A percentile compares a stretch with the other conserved stretches of the same genome.
Evolutionary conservation across 2,113 vertebrate species (phyloP).

Genomic region (Passer domesticus): DNA sequence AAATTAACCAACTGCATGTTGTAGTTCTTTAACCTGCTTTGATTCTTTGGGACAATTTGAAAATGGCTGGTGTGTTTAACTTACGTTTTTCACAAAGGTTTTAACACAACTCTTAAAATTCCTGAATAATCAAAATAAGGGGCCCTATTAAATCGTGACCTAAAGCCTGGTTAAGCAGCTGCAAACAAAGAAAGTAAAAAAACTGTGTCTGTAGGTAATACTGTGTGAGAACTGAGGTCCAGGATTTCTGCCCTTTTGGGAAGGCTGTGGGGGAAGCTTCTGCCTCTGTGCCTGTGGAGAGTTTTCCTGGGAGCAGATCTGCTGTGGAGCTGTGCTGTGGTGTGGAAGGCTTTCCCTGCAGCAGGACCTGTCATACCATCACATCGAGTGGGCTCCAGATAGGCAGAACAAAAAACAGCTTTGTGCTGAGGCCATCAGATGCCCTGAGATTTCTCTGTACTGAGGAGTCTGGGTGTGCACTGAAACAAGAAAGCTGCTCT

Average conservation of each 20-base stretch:
- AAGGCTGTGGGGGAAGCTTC: not conserved
- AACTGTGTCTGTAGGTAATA: not conserved
- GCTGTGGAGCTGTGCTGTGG: not conserved
- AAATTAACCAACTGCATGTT: not conserved
- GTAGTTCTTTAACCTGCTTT: not conserved
- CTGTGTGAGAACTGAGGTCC: fast-evolving
- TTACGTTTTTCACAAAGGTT: not conserved
- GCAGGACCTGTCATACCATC: not conserved
- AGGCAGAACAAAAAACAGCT: not conserved
- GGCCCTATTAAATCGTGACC: not conserved
- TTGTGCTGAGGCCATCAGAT: not conserved
- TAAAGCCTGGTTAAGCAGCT: not conserved
- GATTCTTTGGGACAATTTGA: not conserved
- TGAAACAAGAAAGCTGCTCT: not conserved
- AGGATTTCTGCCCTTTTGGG: not conserved
- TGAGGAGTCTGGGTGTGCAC: not conserved
- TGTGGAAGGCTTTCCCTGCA: not conserved
- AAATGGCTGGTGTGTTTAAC: not conserved
- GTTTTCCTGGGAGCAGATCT: not conserved
- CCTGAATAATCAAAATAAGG: not conserved
- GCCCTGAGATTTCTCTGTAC: not conserved
- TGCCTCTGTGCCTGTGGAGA: not conserved
- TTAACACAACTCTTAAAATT: not conserved
- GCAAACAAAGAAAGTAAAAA: not conserved
- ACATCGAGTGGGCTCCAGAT: fast-evolving